Conservation (phyloP, 2,797 vertebrate species). For the Xenopus petersii region DNA sequence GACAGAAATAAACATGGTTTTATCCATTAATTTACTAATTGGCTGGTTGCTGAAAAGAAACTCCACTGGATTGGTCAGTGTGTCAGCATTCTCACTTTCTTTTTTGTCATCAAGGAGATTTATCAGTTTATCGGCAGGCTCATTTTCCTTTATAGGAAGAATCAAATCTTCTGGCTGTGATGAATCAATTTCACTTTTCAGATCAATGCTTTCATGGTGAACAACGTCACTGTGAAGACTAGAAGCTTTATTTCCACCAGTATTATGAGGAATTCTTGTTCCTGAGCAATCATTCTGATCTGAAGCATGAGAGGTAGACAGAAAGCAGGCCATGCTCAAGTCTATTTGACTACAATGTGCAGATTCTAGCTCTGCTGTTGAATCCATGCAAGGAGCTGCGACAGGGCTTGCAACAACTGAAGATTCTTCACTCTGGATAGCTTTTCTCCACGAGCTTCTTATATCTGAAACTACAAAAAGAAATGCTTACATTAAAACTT, state of each 20-base stretch:
- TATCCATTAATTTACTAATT: slow-evolving; percentile 1
- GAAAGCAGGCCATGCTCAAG: slow-evolving; percentile 14
- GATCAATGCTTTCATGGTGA: not conserved
- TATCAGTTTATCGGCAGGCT: not conserved
- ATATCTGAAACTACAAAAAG: slow-evolving; percentile 63
- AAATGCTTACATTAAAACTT: not conserved
- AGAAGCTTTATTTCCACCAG: not conserved
- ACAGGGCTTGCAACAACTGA: slow-evolving; percentile 19
- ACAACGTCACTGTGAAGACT: not conserved
- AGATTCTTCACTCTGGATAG: slow-evolving; percentile 52
- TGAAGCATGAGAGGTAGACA: slow-evolving; percentile 21
- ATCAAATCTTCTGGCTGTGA: not conserved
- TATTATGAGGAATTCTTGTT: slow-evolving; percentile 20
- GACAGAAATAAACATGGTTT: not conserved
- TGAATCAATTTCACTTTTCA: slow-evolving; percentile 8
- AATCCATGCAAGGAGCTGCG: slow-evolving; percentile 21
- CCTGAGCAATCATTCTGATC: slow-evolving; percentile 36
- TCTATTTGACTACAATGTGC: not conserved
- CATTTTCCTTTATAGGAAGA: slow-evolving; percentile 30
- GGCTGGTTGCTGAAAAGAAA: slow-evolving; percentile 10
- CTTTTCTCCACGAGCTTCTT: slow-evolving; percentile 66
- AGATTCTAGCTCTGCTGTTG: not conserved
- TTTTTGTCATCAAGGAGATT: no score
- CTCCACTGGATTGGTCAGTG: not conserved
- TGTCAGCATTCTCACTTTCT: slow-evolving; percentile 20